Evolutionary conservation across 2,113 vertebrate genomes (phyloP), one percentile per base, ranked within the genome.

Genomic region (Pachycephala philippinensis): DNA sequence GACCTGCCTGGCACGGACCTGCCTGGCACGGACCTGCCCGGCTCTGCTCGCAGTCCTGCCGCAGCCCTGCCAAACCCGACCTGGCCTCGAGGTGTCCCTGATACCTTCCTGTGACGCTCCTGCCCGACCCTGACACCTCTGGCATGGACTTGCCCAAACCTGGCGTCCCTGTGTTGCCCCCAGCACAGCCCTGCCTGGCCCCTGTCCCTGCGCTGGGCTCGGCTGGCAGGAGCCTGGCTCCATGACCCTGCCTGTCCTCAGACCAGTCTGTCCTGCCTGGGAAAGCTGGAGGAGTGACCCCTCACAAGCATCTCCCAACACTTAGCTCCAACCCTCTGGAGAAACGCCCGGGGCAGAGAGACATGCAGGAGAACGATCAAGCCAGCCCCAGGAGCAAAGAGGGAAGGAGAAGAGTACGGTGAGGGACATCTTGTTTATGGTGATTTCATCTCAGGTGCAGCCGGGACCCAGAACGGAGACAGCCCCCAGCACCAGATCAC

Each of bases 341-440:
- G 22, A 40, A 13, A n/a, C 0, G 3, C 13, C 13, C 28, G 27
- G 53, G 61, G 35, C 49, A 60, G 17, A 7, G 9, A 16, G 13
- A 47, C 21, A 28, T 0, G 0, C 33, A 37, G 69, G 22, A 75
- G 35, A 30, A 16, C 6, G 19, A 28, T 6, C 0, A 9, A 84
- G 8, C 11, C 31, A 59, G 21, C 14, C 54, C 7, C 42, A 30
- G 71, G 50, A 57, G 47, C 45, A 57, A 64, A 83, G 78, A 71
- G 11, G 37, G 16, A 0, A 0, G 40, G 30, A 91, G 78, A 75
- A 61, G 64, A 47, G 66, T 15, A 16, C 0, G 0, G 42, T 42
- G n/a, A 63, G n/a, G 30, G 68, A 21, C 8, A 1, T 10, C 21
- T 63, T 86, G 15, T 53, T 94, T n/a, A 6, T 5, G 2, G n/a